These are phyloP conservation scores for Popillia japonica DNA, from an alignment of 1,140 invertebrate genomes.

Conservation along the genomic window DNA sequence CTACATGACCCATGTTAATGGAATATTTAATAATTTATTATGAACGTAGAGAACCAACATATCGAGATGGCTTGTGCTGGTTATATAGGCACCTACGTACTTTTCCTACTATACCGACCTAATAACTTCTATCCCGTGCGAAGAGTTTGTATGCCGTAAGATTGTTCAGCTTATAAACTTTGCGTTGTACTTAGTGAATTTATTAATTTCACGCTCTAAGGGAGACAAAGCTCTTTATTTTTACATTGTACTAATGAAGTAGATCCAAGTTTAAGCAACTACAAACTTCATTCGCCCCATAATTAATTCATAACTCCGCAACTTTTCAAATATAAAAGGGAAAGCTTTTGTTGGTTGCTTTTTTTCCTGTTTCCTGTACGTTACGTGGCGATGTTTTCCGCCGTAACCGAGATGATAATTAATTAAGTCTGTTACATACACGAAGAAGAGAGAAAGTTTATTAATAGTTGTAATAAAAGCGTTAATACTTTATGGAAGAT, in stretches of 20 bases:
- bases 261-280: conserved; percentile 27
- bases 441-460: not conserved
- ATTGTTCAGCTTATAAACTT: conserved; percentile 46
- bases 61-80: not conserved
- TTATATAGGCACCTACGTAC: not conserved
- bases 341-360: conserved; percentile 19
- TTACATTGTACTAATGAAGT: conserved; percentile 39
- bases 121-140: not conserved
- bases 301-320: conserved; percentile 37
- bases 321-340: conserved; percentile 35
- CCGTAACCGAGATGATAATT: conserved; percentile 22
- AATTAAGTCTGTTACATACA: conserved; percentile 10
- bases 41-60: not conserved
- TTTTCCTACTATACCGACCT: not conserved
- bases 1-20: not conserved
- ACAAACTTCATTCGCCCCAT: conserved; percentile 19
- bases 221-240: conserved; percentile 41
- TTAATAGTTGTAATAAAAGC: not conserved
- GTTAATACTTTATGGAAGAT: not conserved
- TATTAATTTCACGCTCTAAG: conserved; percentile 46
- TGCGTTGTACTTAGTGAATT: conserved; percentile 45
- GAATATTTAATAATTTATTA: conserved; percentile 29
- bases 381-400: not conserved
- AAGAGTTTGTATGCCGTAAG: conserved; percentile 40
- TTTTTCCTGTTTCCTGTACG: not conserved